These are phyloP conservation scores for Calypte anna DNA, from an alignment of 2,113 vertebrate genomes.

Conservation along the genomic window DNA sequence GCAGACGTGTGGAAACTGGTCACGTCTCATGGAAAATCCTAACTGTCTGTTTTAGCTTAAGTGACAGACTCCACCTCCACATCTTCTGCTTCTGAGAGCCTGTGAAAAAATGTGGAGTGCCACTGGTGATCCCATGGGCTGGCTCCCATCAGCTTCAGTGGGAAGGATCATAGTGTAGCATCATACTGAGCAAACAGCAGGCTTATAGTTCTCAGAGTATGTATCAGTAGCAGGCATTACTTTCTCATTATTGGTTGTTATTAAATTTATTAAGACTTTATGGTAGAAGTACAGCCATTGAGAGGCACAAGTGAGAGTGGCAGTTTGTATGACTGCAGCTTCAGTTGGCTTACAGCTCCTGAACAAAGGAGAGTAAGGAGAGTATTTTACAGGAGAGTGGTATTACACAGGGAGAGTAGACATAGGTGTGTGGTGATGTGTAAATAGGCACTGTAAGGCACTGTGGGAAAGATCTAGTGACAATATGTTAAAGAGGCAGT, in stretches of 20 bases:
- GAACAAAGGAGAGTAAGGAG: background rate
- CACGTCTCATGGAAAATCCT: background rate
- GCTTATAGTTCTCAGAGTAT: accelerated
- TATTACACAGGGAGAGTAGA: background rate
- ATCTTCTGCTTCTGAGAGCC: background rate
- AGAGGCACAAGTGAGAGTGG: background rate
- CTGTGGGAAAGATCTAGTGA: background rate
- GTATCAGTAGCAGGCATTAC: background rate
- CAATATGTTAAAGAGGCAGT: background rate
- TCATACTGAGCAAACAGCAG: background rate
- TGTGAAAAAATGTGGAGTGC: background rate
- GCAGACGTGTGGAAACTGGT: background rate
- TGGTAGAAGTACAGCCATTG: background rate
- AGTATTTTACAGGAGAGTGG: background rate
- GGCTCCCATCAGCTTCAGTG: background rate
- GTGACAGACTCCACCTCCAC: background rate
- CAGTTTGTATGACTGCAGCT: accelerated
- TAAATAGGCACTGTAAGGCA: background rate
- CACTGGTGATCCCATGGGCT: background rate
- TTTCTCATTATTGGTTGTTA: background rate
- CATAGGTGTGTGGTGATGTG: background rate
- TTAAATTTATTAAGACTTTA: background rate
- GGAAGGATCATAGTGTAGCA: background rate
- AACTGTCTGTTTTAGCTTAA: background rate
- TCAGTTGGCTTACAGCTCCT: background rate